A percentile compares a stretch with the other conserved stretches of the same genome.
Conservation (phyloP, 2,113 vertebrate species). For the Odontophorus gujanensis region DNA sequence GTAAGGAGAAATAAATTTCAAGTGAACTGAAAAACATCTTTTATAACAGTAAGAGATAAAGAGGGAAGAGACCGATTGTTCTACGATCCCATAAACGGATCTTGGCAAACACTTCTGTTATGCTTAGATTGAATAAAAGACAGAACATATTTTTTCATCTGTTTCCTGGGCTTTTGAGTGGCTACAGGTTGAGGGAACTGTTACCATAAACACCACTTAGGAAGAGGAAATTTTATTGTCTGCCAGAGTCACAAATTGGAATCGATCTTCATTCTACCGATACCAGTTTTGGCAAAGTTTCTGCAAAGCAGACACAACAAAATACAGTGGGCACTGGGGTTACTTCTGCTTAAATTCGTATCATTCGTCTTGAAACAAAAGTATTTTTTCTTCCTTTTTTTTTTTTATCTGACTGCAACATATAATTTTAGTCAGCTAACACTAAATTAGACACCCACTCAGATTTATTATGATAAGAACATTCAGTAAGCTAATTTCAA, state of each 20-base stretch:
- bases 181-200: background rate
- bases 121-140: background rate
- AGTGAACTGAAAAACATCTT: background rate
- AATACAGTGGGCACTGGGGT: conserved; percentile 59
- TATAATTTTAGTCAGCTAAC: conserved; percentile 89
- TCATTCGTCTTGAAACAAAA: conserved; percentile 87
- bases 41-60: background rate
- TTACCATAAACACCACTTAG: conserved; percentile 54
- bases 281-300: conserved; percentile 61
- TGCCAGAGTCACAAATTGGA: conserved; percentile 71
- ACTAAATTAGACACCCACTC: conserved; percentile 87
- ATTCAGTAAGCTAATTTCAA: conserved; percentile 90
- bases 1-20: background rate
- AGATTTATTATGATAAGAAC: conserved; percentile 91
- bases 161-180: background rate
- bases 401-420: conserved; percentile 79
- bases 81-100: conserved; percentile 5
- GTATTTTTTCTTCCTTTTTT: conserved; percentile 65
- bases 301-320: conserved; percentile 38
- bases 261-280: conserved; percentile 49
- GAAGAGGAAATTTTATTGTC: conserved; percentile 51
- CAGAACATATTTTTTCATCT: background rate
- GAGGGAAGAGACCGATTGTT: background rate
- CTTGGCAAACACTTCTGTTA: background rate
- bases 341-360: conserved; percentile 85